Base-by-base conservation (phyloP, 2,888 invertebrate species). In the Teinopalpus imperialis region DNA sequence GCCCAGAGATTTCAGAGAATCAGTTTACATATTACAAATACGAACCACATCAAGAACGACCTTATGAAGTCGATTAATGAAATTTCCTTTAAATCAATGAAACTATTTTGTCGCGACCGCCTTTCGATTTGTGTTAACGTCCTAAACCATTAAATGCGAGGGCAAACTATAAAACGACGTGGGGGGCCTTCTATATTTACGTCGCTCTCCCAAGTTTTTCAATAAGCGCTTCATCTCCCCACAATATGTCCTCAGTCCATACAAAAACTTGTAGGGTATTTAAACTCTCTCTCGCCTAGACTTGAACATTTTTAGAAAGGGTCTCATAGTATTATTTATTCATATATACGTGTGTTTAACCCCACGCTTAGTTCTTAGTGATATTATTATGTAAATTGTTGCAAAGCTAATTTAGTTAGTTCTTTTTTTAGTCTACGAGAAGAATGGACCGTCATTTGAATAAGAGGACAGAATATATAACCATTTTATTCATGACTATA, bases 131-230 rank as follows among this genome's bases (percentile, higher is more conserved):
- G n/a, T n/a, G n/a, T n/a, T n/a, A n/a, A n/a, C n/a, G n/a, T n/a
- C n/a, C n/a, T n/a, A n/a, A n/a, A n/a, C n/a, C n/a, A 34, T 34
- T 12, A 16, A 37, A 27, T 39, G 27, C n/a, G 30, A 9, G 27
- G 29, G 36, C 39, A 30, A 44, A 35, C 12, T 24, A 14, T 30
- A 20, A 23, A 26, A 24, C 53, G 31, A 44, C 48, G 63, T 47
- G 64, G 66, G 67, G 65, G 63, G 54, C 60, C 42, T 32, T 53
- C 62, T 69, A 69, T 66, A 61, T 63, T 63, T 69, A 69, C 62
- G 48, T 31, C 39, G 34, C 50, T 48, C 57, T 49, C 55, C 51
- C 51, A 46, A 53, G 51, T 56, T 52, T 50, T 54, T 51, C 46
- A 53, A 54, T 56, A 53, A 53, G 42, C 39, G 46, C 34, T 26